These are phyloP conservation scores for Montipora cactus DNA, from an alignment of 64 coral and sea anemone genomes.

Conservation along the genomic window DNA sequence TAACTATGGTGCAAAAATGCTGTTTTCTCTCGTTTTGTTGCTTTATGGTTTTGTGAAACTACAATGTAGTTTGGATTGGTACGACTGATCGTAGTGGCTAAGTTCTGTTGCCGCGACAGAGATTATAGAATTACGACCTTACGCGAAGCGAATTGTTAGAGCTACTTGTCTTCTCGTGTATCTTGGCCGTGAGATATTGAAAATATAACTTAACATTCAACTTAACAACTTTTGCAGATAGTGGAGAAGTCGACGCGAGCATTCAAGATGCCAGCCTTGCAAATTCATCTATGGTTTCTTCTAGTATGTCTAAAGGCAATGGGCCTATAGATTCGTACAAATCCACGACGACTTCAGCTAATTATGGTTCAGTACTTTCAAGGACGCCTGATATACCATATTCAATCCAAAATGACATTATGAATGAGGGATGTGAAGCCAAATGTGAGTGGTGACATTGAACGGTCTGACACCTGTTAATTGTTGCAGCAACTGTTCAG, in stretches of 20 bases:
- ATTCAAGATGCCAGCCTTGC: background rate
- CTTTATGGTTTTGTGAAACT: no score
- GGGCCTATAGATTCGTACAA: background rate
- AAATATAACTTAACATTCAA: no score
- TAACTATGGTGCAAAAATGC: no score
- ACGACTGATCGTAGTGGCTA: no score
- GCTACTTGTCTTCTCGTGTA: no score
- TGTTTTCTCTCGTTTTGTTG: no score
- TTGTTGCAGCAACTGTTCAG: no score
- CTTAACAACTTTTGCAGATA: background rate
- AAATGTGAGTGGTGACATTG: slow-evolving; percentile 11
- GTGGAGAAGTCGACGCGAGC: background rate
- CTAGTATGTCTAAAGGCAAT: background rate
- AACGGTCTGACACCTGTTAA: background rate
- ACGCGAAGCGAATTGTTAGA: no score
- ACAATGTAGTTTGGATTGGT: no score
- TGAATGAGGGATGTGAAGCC: background rate
- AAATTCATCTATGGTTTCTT: background rate
- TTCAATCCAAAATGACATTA: slow-evolving; percentile 20
- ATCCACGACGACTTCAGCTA: background rate
- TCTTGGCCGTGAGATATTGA: no score
- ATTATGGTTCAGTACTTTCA: background rate
- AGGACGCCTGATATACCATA: background rate
- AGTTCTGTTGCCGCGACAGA: no score
- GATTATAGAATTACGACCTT: no score